Percentiles rank a stretch among this genome's conserved stretches.
Conservation (phyloP, 37 sponge, comb jelly and placozoan species). For the Mnemiopsis leidyi region DNA sequence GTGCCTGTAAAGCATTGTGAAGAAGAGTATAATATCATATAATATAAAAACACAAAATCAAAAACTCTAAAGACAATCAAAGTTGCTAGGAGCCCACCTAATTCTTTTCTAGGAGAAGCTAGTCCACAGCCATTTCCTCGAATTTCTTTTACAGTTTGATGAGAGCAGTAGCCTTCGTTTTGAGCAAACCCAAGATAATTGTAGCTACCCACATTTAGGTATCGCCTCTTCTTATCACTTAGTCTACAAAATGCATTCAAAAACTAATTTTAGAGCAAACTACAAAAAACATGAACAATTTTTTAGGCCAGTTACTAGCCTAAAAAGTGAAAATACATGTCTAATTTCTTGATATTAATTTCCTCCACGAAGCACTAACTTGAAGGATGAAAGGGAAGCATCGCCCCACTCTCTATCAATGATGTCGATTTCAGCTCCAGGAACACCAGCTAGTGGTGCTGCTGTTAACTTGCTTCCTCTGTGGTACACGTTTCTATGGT, state of each 20-base stretch:
- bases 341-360: too few relatives aligned
- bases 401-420: slow-evolving; percentile 77
- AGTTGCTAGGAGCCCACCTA: neutral
- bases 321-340: too few relatives aligned
- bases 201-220: slow-evolving; percentile 93
- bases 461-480: slow-evolving; percentile 79
- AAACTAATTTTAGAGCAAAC: too few relatives aligned
- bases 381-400: slow-evolving; percentile 83
- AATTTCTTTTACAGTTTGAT: slow-evolving; percentile 69
- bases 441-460: slow-evolving; percentile 81
- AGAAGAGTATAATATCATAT: neutral
- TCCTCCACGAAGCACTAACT: too few relatives aligned
- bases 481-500: slow-evolving; percentile 80
- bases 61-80: neutral
- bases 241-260: slow-evolving; percentile 67
- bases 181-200: slow-evolving; percentile 98
- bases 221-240: slow-evolving; percentile 70
- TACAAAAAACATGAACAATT: too few relatives aligned
- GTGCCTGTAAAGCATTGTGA: slow-evolving; percentile 72
- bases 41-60: neutral
- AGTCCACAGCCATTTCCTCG: slow-evolving; percentile 18
- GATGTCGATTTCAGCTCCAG: slow-evolving; percentile 85
- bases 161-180: slow-evolving; percentile 80
- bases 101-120: neutral
- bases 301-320: too few relatives aligned